These are phyloP conservation scores for Mobula birostris DNA, from an alignment of 2,113 vertebrate species.

Conservation along the genomic window DNA sequence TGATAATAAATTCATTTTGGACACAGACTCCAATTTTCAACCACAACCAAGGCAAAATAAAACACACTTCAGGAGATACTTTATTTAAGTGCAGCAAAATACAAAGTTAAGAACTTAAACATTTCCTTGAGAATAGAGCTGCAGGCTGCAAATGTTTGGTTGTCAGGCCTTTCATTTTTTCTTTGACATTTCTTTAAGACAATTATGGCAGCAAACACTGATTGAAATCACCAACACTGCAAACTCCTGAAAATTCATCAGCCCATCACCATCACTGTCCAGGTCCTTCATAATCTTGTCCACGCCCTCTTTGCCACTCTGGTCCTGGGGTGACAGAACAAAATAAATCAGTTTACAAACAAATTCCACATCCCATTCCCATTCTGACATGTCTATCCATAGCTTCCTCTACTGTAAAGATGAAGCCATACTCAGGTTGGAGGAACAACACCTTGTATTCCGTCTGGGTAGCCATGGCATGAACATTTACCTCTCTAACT, in stretches of 20 bases:
- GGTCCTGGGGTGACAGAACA: constrained; percentile 48
- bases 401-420: too few species aligned
- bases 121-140: neutral
- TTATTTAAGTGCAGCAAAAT: neutral
- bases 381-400: too few species aligned
- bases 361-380: too few species aligned
- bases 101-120: neutral
- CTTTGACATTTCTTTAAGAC: constrained; percentile 52
- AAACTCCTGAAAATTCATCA: constrained; percentile 89
- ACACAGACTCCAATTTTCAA: too few species aligned
- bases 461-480: too few species aligned
- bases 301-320: constrained; percentile 61
- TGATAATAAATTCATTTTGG: too few species aligned
- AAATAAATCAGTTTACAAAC: neutral
- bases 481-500: too few species aligned
- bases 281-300: constrained; percentile 79
- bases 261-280: constrained; percentile 72
- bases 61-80: neutral
- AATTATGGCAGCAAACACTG: constrained; percentile 77
- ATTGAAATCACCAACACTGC: constrained; percentile 75
- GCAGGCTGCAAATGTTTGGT: neutral
- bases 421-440: too few species aligned
- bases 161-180: neutral
- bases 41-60: neutral
- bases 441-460: too few species aligned